Evolutionary conservation across 2,113 vertebrate species (phyloP).

Genomic region (Antechinus flavipes): DNA sequence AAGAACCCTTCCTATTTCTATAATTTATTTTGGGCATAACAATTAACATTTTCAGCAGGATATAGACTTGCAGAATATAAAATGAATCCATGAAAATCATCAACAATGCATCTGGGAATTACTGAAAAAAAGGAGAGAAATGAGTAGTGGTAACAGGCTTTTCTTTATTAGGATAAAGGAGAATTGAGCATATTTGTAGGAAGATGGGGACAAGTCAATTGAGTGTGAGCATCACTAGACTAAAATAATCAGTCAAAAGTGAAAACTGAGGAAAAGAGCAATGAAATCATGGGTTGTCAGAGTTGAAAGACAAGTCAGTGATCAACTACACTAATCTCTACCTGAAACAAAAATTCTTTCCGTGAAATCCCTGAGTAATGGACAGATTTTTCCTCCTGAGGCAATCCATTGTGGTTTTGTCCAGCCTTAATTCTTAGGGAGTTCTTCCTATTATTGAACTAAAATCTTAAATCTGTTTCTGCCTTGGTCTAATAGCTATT

Average conservation of each 20-base stretch:
- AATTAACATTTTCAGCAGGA: not conserved
- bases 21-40: not conserved
- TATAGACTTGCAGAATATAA: not conserved
- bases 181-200: not conserved
- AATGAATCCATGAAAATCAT: not conserved
- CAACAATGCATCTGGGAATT: not conserved
- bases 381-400: not conserved
- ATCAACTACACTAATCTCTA: not conserved
- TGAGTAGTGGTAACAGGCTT: not conserved
- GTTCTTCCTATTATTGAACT: not conserved
- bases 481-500: not conserved
- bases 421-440: not conserved
- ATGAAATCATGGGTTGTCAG: not conserved
- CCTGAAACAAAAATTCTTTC: not conserved
- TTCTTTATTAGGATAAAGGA: not conserved
- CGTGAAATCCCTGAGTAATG: not conserved
- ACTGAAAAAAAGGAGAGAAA: not conserved
- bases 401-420: not conserved
- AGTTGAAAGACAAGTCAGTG: not conserved
- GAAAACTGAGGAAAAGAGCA: too few relatives aligned
- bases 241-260: not conserved
- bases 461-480: not conserved
- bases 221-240: not conserved
- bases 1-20: not conserved
- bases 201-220: not conserved